Evolutionary conservation across 2,113 vertebrate genomes (phyloP), one percentile per base, ranked within the genome.

Genomic region (Mola mola): DNA sequence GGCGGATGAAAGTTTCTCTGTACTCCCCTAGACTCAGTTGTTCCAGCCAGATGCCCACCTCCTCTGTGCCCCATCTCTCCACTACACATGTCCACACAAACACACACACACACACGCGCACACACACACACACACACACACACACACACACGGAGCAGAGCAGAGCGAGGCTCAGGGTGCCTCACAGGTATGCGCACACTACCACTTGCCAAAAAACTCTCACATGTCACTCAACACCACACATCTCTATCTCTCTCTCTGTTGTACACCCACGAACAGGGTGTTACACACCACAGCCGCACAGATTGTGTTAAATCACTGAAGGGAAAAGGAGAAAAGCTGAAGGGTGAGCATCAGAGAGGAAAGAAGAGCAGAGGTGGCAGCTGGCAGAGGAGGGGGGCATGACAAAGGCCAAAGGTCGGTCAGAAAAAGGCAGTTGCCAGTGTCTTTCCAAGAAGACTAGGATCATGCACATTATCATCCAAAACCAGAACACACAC

Each of bases 11-110:
- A 92, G 91, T 95, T 90, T 98, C 97, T 93, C 93, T 96, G 96
- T 99, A 98, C 91, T 98, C 97, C 89, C 97, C 96, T 93, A 99
- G 94, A 93, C 91, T 97, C 93, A 98, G 94, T 92, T 97, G 97
- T 91, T 98, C 97, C 95, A 98, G 92, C 97, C 97, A 99, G 93
- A 94, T 81, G 90, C 95, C 96, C 94, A 99, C 96, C 93, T 98
- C 97, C 93, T 98, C 97, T 93, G 97, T 95, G 92, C 97, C 97
- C 97, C 97, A 99, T 86, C 96, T 95, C 91, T 99, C 96, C 94
- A 98, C 96, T 98, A 94, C 93, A 94, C 94, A 94, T 93, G 93
- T 93, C 93, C 71, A 92, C 88, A 91, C 91, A 70, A 92, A 90
- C 93, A 93, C 93, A 88, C 89, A 92, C 82, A 87, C 46, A 64